Conservation (phyloP, 2,797 vertebrate genomes). For the Dicrostonyx torquatus region DNA sequence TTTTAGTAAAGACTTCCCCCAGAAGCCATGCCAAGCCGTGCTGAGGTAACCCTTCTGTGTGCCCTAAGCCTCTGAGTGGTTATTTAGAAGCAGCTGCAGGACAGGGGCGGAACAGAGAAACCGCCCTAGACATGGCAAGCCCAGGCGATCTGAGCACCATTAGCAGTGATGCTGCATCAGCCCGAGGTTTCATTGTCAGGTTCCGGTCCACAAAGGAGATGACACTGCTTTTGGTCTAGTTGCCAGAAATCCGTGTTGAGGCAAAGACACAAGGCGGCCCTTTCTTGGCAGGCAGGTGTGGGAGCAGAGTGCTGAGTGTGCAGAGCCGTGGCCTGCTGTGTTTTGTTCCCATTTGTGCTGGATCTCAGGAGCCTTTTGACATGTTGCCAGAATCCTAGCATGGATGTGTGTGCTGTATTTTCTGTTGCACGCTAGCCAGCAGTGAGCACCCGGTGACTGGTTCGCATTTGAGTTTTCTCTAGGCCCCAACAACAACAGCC, state of each 20-base stretch:
- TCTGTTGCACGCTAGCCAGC: not conserved
- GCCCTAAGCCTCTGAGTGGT: too few species aligned
- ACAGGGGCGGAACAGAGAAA: too few species aligned
- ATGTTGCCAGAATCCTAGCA: not conserved
- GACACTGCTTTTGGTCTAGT: not conserved
- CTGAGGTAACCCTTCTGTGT: too few species aligned
- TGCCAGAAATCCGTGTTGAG: not conserved
- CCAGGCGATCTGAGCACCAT: not conserved
- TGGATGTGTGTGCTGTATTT: not conserved
- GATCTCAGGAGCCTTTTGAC: not conserved
- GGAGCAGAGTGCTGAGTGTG: not conserved
- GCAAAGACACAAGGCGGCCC: not conserved
- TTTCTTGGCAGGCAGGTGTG: not conserved
- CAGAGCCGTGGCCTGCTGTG: not conserved
- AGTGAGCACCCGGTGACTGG: not conserved
- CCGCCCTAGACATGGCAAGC: not conserved
- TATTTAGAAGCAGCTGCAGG: too few species aligned
- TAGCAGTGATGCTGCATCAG: not conserved
- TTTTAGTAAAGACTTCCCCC: not conserved
- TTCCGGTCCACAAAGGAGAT: not conserved
- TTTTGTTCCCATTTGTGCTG: not conserved
- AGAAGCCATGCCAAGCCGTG: not conserved
- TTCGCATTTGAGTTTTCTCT: constrained; percentile 24
- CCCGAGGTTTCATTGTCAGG: not conserved
- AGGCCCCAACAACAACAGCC: constrained; percentile 83